These are phyloP conservation scores for Copidosoma aretas DNA, from an alignment of 2,888 invertebrate species.

Conservation along the genomic window DNA sequence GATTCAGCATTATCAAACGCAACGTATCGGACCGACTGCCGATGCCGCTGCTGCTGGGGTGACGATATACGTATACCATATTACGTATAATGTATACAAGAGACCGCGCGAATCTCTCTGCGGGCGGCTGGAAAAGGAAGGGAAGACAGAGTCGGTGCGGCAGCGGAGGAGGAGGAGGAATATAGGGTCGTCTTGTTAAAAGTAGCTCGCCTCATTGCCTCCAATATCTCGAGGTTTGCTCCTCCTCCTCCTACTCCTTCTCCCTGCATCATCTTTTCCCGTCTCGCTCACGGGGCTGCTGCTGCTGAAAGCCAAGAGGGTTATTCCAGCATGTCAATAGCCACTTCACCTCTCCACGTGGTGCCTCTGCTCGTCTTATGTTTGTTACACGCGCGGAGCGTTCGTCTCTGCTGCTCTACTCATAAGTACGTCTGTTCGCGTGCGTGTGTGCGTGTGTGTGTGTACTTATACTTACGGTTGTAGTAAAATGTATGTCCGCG, in stretches of 20 bases:
- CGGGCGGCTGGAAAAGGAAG: no score
- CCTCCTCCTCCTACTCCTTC: background rate
- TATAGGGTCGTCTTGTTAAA: constrained; percentile 62
- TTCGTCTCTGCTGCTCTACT: no score
- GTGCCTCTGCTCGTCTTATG: constrained; percentile 49
- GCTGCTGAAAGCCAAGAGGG: constrained; percentile 43
- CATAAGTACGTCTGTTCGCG: no score
- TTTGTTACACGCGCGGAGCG: background rate
- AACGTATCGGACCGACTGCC: constrained; percentile 24
- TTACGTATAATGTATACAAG: constrained; percentile 17
- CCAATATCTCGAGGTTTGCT: constrained; percentile 54
- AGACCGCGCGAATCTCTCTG: no score
- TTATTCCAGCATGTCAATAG: constrained; percentile 59
- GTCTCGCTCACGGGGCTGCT: background rate
- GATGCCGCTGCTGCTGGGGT: no score
- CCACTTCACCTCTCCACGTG: constrained; percentile 49
- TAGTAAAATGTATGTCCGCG: no score
- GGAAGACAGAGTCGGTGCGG: no score
- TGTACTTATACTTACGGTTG: no score
- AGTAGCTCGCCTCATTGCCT: constrained; percentile 62
- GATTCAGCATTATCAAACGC: constrained; percentile 27
- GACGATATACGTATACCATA: no score
- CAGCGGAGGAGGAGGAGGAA: constrained; percentile 38
- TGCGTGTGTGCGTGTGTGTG: no score
- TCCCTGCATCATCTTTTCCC: no score